phyloP scores from a whole-genome alignment of 2,797 vertebrate genomes.

The Lacerta agilis region DNA sequence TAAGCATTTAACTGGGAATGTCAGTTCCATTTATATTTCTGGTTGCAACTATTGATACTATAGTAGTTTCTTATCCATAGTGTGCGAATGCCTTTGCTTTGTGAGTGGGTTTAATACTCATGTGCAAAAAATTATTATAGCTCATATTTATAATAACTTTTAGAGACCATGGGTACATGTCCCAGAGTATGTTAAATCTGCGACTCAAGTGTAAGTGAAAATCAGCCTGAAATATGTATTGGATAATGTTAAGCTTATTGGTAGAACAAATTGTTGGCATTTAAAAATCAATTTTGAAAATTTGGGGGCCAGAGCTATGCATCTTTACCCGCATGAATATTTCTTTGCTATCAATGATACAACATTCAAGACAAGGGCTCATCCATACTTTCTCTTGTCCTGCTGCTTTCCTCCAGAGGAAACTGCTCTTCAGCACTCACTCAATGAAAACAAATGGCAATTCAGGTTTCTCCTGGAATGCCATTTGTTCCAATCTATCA shows the following conservation, averaged over 20 bases:
- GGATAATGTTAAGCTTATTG: not conserved
- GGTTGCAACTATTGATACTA: not conserved
- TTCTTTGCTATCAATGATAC: not conserved
- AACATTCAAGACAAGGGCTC: not conserved
- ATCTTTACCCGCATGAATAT: not conserved
- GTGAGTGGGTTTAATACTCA: not conserved
- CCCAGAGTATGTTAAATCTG: not conserved
- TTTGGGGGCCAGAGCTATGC: not conserved
- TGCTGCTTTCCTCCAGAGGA: too few species aligned
- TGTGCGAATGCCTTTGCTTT: not conserved
- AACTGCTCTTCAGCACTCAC: too few species aligned
- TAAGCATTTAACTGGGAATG: not conserved
- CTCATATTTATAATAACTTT: not conserved
- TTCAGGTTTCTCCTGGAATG: too few species aligned
- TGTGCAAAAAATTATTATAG: not conserved
- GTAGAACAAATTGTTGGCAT: not conserved
- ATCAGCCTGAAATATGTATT: not conserved
- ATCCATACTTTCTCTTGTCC: too few species aligned
- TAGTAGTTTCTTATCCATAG: not conserved
- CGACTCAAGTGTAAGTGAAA: not conserved
- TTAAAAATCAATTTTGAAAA: not conserved
- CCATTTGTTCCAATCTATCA: too few species aligned
- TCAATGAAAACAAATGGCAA: too few species aligned
- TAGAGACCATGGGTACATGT: not conserved
- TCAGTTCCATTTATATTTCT: not conserved